Percentiles rank a stretch among this genome's conserved stretches.
Conservation (phyloP, 2,113 vertebrate genomes). For the Bettongia penicillata region DNA sequence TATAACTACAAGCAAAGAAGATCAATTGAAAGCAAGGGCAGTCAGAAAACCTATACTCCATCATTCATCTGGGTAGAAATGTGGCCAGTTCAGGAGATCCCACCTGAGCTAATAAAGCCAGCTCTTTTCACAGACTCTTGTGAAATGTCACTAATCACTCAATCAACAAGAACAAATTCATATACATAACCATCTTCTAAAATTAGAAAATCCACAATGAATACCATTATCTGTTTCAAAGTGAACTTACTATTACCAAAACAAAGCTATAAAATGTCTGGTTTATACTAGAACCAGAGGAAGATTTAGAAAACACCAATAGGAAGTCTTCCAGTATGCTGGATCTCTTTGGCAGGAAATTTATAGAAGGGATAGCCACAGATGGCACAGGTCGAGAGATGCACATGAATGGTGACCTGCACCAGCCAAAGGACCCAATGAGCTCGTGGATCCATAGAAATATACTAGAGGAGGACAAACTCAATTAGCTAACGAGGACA, state of each 20-base stretch:
- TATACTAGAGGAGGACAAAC: not conserved
- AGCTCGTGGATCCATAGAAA: not conserved
- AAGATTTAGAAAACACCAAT: not conserved
- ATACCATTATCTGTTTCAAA: conserved; percentile 39
- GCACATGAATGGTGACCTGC: not conserved
- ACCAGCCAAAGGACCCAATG: not conserved
- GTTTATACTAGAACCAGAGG: conserved; percentile 1
- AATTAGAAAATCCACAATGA: not conserved
- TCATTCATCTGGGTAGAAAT: conserved; percentile 94
- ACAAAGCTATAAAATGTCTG: conserved; percentile 29
- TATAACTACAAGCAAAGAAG: conserved; percentile 91
- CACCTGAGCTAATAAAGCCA: conserved; percentile 80
- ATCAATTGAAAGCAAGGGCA: conserved; percentile 83
- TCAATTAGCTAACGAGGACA: conserved; percentile 13
- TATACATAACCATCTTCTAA: conserved; percentile 69
- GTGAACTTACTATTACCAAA: conserved; percentile 47
- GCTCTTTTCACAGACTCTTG: conserved; percentile 80
- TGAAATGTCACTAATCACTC: conserved; percentile 80
- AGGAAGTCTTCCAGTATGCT: not conserved
- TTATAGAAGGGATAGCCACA: not conserved
- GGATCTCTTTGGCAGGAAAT: not conserved
- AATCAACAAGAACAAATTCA: conserved; percentile 80
- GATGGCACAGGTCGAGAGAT: not conserved
- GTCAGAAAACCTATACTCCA: conserved; percentile 84
- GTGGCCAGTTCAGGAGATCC: conserved; percentile 91